Evolutionary conservation across 2,113 vertebrate species (phyloP), one percentile per base, ranked within the genome.

Genomic region (Atractosteus spatula): DNA sequence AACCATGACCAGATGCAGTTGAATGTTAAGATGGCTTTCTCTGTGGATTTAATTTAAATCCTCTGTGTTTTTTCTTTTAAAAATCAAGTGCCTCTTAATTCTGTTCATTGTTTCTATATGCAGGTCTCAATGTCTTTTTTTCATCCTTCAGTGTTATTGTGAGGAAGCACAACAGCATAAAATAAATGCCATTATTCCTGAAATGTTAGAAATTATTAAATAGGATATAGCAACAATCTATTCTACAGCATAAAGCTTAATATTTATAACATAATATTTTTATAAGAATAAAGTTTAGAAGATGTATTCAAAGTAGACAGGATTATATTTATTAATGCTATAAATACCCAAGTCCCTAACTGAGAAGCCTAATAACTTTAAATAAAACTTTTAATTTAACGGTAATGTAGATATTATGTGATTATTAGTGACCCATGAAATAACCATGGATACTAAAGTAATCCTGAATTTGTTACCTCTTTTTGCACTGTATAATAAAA

Each of bases 221-320:
- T 29, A 2, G 29, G 29, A 51, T 51, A 51, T 74, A 79, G 84
- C 80, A 73, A 74, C 79, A 78, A 79, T 82, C 76, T 62, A 81
- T 79, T 70, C 76, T 73, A 69, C 8, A 69, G 79, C 77, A 76
- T 79, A 85, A 84, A 84, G 2, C 76, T 68, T 71, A 80, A 80
- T 83, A 43, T 80, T 80, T 81, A 80, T 82, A 79, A 84, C 76
- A 67, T 71, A 80, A 80, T 83, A 43, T 80, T 80, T 81, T 80
- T 82, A 79, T 63, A 71, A 74, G 69, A 79, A 71, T 67, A 72
- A 79, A 80, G 29, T 29, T 29, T 29, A 29, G 29, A 29, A 29
- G 29, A 29, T 2, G 1, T 29, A 29, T 87, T 88, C 77, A 82
- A 70, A 71, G 62, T 79, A 66, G 72, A 54, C 47, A 55, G 74